These are phyloP conservation scores for Geodia barretti DNA, from an alignment of 37 sponge, comb jelly and placozoan genomes.

Conservation along the genomic window DNA sequence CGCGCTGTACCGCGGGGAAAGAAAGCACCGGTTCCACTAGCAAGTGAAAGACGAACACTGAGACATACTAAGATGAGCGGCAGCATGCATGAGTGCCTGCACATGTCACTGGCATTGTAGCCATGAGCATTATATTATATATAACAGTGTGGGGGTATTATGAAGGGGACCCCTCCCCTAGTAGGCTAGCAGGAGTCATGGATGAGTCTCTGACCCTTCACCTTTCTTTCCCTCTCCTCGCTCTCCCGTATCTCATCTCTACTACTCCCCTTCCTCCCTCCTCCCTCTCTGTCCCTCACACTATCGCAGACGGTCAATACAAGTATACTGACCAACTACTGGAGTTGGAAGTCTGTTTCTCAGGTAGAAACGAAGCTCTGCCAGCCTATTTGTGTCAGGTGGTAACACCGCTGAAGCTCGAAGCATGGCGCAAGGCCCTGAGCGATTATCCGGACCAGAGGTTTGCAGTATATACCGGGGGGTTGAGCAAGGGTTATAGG, in stretches of 20 bases:
- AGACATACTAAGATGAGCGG: too few relatives aligned
- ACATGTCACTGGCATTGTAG: too few relatives aligned
- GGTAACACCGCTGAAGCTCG: background rate
- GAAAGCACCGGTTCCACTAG: too few relatives aligned
- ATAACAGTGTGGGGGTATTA: too few relatives aligned
- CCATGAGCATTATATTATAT: too few relatives aligned
- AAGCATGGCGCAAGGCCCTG: background rate
- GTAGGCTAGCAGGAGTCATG: too few relatives aligned
- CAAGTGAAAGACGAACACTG: too few relatives aligned
- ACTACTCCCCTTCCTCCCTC: background rate
- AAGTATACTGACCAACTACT: background rate
- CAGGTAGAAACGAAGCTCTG: background rate
- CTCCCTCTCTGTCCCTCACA: background rate
- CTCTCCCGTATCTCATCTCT: background rate
- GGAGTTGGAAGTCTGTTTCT: background rate
- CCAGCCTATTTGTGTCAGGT: background rate
- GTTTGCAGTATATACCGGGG: background rate
- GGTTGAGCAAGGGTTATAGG: too few relatives aligned
- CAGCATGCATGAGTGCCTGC: too few relatives aligned
- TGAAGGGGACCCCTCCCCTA: too few relatives aligned
- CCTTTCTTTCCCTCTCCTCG: background rate
- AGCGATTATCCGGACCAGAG: background rate
- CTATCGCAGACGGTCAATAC: background rate
- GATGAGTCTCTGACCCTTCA: too few relatives aligned
- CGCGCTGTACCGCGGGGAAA: background rate